Percentiles rank a stretch among this genome's conserved stretches.
Evolutionary conservation across 2,797 vertebrate genomes (phyloP).

Genomic region (Anableps anableps): DNA sequence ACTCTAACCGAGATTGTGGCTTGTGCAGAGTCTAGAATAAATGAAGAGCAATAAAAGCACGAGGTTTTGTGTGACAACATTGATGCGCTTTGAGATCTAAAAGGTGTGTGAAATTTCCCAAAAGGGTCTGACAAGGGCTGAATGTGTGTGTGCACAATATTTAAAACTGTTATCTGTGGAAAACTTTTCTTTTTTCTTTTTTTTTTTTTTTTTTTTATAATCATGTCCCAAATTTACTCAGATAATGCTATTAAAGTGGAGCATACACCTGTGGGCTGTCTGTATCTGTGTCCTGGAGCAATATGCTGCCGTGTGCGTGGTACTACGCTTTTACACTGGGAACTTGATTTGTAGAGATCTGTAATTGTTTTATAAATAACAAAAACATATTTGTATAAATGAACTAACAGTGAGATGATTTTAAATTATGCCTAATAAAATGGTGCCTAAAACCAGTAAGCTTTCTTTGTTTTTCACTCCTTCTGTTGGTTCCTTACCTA

Average conservation of each 20-base stretch:
- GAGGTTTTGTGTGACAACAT: constrained; percentile 40
- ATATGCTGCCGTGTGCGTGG: constrained; percentile 79
- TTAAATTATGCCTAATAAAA: constrained; percentile 90
- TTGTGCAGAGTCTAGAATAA: constrained; percentile 65
- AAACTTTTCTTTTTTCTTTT: constrained; percentile 39
- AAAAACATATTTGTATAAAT: constrained; percentile 87
- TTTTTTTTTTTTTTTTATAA: constrained; percentile 22
- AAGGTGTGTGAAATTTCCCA: constrained; percentile 61
- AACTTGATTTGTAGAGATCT: constrained; percentile 88
- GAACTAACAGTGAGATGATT: constrained; percentile 87
- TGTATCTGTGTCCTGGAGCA: constrained; percentile 70
- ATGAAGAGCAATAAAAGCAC: constrained; percentile 48
- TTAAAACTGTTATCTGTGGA: constrained; percentile 71
- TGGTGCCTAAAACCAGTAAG: constrained; percentile 63
- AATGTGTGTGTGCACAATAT: constrained; percentile 68
- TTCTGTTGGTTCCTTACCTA: background rate
- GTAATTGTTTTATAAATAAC: constrained; percentile 86
- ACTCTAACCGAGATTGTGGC: constrained; percentile 43
- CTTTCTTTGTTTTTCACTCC: background rate
- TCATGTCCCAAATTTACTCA: constrained; percentile 68
- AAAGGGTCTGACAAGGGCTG: constrained; percentile 57
- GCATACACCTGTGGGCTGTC: constrained; percentile 74
- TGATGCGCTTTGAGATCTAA: constrained; percentile 52
- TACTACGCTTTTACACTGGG: constrained; percentile 92
- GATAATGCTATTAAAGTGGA: constrained; percentile 72